Evolutionary conservation across 2,888 invertebrate species (phyloP), one percentile per base, ranked within the genome.

Genomic region (Nudaria mundana): DNA sequence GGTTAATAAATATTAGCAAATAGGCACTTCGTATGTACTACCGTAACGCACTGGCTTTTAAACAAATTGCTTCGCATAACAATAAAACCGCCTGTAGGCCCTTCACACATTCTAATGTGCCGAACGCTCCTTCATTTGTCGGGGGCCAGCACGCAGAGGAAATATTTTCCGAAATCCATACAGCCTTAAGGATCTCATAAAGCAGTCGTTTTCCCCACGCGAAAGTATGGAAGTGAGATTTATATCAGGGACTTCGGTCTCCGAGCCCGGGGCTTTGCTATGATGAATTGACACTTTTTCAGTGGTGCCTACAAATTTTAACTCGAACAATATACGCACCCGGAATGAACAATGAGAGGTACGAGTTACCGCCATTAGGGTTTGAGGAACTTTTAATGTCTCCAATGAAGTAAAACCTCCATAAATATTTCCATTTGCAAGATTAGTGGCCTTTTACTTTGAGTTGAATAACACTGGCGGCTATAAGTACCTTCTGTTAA

Each of bases 81-180:
- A 87, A 87, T 88, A 87, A 88, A 59, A 87, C 76, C 73, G 74
- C 71, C 79, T 79, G 79, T 80, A 73, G 81, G 81, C 79, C 81
- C 81, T 84, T 81, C 84, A 82, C 87, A 86, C 86, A 86, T 87
- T 84, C 81, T 86, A 82, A 85, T 83, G 83, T 81, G 79, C 81
- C 72, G 78, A 83, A 81, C 76, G 79, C 77, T 79, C 86, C 81
- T 86, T 87, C 84, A 87, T 87, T 88, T 86, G 85, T 81, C 79
- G 81, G 77, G 77, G 82, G 82, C 83, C 73, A 81, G 82, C 84
- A 86, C 84, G 86, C 71, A 79, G 76, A 77, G 82, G 88, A 86
- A 88, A 89, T 89, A 89, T 89, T 89, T 88, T 81, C 80, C 84
- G 82, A 87, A 89, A 89, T 89, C 89, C 89, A 89, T 89, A 89